Evolutionary conservation across 2,797 vertebrate genomes (phyloP).

Genomic region (Dryobates pubescens): DNA sequence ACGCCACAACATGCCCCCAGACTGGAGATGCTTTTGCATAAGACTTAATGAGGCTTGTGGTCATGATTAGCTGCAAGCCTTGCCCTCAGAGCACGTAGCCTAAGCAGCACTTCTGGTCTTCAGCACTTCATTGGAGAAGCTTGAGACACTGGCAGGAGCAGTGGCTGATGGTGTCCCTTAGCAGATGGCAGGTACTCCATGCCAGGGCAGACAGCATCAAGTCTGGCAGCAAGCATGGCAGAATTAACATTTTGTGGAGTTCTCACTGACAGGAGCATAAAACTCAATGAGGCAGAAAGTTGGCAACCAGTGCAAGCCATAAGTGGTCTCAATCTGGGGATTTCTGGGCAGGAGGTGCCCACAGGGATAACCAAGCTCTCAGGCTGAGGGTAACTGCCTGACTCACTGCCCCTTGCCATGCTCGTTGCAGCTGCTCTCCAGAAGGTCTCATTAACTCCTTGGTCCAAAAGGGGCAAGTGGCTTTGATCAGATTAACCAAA

Average conservation of each 20-base stretch:
- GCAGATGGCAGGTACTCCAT: background rate
- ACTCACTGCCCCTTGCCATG: background rate
- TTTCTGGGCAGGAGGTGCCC: background rate
- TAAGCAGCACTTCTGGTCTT: background rate
- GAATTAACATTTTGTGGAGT: background rate
- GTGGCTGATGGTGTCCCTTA: background rate
- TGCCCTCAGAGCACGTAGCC: background rate
- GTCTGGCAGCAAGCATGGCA: background rate
- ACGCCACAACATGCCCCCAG: background rate
- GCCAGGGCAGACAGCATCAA: slow-evolving; percentile 19
- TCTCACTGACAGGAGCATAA: background rate
- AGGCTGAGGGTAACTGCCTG: background rate
- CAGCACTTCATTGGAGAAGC: background rate
- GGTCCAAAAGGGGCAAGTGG: background rate
- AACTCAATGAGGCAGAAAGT: slow-evolving; percentile 17
- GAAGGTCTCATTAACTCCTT: background rate
- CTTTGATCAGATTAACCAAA: background rate
- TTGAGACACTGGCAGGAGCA: background rate
- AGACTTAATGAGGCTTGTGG: background rate
- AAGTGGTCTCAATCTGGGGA: background rate
- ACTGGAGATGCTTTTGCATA: background rate
- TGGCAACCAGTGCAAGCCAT: background rate
- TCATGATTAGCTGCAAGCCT: background rate
- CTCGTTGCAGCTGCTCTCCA: background rate
- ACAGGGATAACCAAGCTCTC: background rate